Base-by-base conservation (phyloP, 1,140 invertebrate genomes). In the Drosophila prosaltans region DNA sequence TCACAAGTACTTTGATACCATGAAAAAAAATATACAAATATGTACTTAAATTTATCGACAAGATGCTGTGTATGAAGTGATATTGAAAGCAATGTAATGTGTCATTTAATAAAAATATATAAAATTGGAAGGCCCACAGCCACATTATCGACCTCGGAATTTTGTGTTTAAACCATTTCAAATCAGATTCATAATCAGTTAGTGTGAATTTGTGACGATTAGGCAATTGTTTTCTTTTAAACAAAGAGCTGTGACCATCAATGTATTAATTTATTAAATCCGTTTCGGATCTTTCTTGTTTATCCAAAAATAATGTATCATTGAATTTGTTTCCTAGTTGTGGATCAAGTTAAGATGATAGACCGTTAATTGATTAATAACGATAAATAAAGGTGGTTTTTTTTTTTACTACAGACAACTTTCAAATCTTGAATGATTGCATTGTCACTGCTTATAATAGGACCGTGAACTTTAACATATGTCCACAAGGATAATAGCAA, bases 1-100 rank as follows among this genome's bases (percentile, higher is more conserved):
- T 28, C 24, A 6, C 24, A 74, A 74, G 72, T 74, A 51, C 43
- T n/a, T 9, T 21, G 64, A 26, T 11, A 32, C 28, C 8, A 43
- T 32, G 2, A 28, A 11, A 30, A 54, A 9, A 63, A 10, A 30
- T 7, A 24, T 24, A 24, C n/a, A 30, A 26, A 9, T 54, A 54
- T 30, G 28, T 0, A 24, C 21, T 10, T 10, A n/a, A 39, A 39
- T 39, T 9, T 39, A 16, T 10, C 16, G 2, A 11, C 2, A 57
- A 57, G 26, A 28, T 32, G 24, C n/a, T 32, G n/a, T 32, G n/a
- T 36, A 0, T 32, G 4, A 24, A 9, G 57, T 21, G 32, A 24
- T 21, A 58, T 16, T 32, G 4, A 32, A 57, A 32, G 28, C 30
- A 32, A 30, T 32, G 24, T 16, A 57, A 32, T 32, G 55, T 57